These are phyloP conservation scores for Dromococcyx pavoninus DNA, from an alignment of 2,797 vertebrate genomes.

Conservation along the genomic window DNA sequence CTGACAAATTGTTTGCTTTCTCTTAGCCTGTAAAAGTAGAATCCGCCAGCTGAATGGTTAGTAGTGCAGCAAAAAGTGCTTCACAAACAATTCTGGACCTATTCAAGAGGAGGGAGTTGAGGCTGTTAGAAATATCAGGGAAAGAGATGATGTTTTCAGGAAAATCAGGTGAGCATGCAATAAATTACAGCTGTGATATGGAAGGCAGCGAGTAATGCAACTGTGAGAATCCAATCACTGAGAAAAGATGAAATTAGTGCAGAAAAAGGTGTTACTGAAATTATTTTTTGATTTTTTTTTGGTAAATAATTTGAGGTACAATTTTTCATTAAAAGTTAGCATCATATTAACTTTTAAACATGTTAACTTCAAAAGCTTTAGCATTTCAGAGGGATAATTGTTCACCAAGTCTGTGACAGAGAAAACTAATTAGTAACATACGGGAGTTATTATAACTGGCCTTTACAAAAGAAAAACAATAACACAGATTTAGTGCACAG, in stretches of 20 bases:
- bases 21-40: neutral
- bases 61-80: neutral
- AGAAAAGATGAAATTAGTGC: neutral
- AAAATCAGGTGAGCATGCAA: neutral
- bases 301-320: neutral
- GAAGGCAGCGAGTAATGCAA: neutral
- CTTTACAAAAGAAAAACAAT: neutral
- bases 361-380: neutral
- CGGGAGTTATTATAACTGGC: neutral
- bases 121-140: neutral
- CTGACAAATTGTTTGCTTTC: neutral
- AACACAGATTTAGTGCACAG: neutral
- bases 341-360: neutral
- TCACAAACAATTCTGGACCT: neutral
- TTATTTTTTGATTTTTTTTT: neutral
- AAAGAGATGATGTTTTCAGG: neutral
- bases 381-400: neutral
- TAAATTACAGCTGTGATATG: neutral
- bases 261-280: neutral
- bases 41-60: neutral
- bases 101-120: neutral
- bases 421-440: neutral
- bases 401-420: neutral
- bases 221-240: neutral
- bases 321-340: neutral